Evolutionary conservation across 1,140 invertebrate species (phyloP), one percentile per base, ranked within the genome.

Genomic region (Epicauta chinensis): DNA sequence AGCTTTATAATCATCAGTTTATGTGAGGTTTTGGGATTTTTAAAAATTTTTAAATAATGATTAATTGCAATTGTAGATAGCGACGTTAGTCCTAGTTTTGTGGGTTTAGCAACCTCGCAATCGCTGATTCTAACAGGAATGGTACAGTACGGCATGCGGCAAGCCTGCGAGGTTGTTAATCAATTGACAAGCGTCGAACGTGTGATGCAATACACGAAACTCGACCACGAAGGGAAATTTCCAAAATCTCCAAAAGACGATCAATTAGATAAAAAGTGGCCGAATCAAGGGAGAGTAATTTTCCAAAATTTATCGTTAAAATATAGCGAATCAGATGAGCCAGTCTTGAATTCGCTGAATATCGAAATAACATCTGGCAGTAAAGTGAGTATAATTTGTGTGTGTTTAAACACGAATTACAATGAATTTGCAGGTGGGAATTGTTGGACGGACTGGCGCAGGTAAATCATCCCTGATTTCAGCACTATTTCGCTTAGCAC

Each of bases 131-230:
- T 95, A 17, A 90, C 86, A 44, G 88, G 87, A 10, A 87, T 91
- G 83, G 77, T 93, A 48, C 90, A 93, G 67, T 86, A 86, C 73
- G 88, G 87, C 9, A 84, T 93, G 45, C 77, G 88, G 39, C 87
- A 92, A 68, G 80, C 82, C 10, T 83, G 88, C 0, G 90, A 93
- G 69, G 82, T 88, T 1, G 78, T 93, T 59, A 86, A 85, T 48
- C 81, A 91, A 65, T 87, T 93, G 81, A 90, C 88, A 1, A 84
- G 86, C 23, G 86, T 91, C 1, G 87, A 91, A 69, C 75, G 87
- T 57, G 77, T 91, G 7, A 53, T 88, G 5, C 81, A 91, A 56
- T 92, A 91, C 61, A 82, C 80, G 0, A 71, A 80, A 40, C 64
- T 91, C 2, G 78, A 82, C 0, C 70, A 72, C 31, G 84, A 87